phyloP scores from a whole-genome alignment of 2,113 vertebrate genomes.

The Alosa alosa region DNA sequence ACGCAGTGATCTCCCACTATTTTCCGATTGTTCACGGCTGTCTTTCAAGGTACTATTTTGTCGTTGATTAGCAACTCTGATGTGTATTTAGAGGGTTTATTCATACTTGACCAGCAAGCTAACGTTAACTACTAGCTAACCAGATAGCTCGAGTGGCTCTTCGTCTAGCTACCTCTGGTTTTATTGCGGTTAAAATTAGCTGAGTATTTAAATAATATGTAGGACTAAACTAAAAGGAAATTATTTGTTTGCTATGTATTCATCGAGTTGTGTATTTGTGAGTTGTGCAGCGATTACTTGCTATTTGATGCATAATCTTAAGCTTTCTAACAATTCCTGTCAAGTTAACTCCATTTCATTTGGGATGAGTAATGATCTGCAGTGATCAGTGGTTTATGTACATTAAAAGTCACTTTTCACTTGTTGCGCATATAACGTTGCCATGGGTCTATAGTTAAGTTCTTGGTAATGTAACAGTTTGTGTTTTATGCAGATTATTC shows the following conservation, averaged over 20 bases:
- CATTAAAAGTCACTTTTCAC: too few species aligned
- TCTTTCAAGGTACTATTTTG: not conserved
- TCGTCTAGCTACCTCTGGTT: not conserved
- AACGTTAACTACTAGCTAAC: conserved; percentile 39
- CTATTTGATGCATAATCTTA: too few species aligned
- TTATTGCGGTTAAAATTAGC: not conserved
- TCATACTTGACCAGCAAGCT: conserved; percentile 19
- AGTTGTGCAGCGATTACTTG: too few species aligned
- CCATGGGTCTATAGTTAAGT: too few species aligned
- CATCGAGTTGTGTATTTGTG: too few species aligned
- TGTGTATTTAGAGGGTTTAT: not conserved
- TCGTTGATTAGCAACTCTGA: not conserved
- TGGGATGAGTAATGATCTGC: not conserved
- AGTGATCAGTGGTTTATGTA: not conserved
- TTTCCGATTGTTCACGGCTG: not conserved
- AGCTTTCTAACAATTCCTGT: too few species aligned
- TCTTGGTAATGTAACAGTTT: too few species aligned
- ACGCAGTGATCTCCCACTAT: not conserved
- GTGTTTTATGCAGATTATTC: not conserved
- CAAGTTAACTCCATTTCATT: too few species aligned
- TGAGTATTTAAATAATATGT: not conserved
- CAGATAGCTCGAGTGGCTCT: not conserved
- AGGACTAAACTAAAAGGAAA: not conserved
- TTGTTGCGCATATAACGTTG: too few species aligned
- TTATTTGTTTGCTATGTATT: not conserved